Evolutionary conservation across 2,113 vertebrate species (phyloP), one percentile per base, ranked within the genome.

Genomic region (Hippocampus mohnikei): DNA sequence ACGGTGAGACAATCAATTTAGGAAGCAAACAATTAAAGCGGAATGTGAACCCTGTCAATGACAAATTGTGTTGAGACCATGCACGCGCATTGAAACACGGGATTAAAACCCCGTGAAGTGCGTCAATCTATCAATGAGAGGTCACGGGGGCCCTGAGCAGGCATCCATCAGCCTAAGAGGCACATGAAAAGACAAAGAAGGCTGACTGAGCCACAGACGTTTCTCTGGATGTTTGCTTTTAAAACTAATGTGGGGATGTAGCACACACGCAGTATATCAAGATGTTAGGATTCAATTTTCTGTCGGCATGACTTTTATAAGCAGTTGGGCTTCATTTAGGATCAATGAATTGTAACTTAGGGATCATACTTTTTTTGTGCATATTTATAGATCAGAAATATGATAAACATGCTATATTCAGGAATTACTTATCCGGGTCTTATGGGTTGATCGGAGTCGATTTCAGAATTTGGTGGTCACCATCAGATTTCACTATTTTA

Each of bases 101-200:
- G 80, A 84, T 87, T 89, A 90, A 88, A 85, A 81, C 84, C 85
- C 80, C 52, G 66, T 79, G 69, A 88, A 88, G 80, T 91, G 88
- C 85, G 91, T 93, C 84, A 91, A 92, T 92, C 91, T 80, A 87
- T 90, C 85, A 81, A 65, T 44, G 66, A 85, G 81, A 88, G 91
- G 84, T 90, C 88, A 91, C 61, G 52, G 69, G 69, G 81, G 69
- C 78, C 83, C 77, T 81, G 69, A 77, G 86, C 79, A 77, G 75
- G 68, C 86, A 90, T 91, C 89, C 91, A 88, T 93, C 91, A 90
- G 56, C 48, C 40, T n/a, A 70, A 80, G 74, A 88, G 70, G 70
- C 50, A 58, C 80, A 77, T 76, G 67, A 78, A 76, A 73, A 66
- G 76, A 75, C 59, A 11, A 74, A 21, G 33, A 56, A 44, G 52